Base-by-base conservation (phyloP, 1,140 invertebrate genomes). In the Hermetia illucens region DNA sequence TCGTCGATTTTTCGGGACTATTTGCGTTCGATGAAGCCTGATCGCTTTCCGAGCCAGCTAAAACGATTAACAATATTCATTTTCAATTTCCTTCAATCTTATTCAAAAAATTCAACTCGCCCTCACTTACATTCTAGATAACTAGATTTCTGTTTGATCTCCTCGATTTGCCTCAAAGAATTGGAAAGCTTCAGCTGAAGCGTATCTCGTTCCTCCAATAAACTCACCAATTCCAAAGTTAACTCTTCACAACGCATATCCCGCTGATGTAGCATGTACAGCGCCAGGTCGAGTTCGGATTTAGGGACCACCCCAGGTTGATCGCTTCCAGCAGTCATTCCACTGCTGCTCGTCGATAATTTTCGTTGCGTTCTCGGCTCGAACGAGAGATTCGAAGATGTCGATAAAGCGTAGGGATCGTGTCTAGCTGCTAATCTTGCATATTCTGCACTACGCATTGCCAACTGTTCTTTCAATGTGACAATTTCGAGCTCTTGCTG, bases 171-270 rank as follows among this genome's bases (percentile, higher is more conserved):
- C 25, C 82, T 65, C 20, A 88, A 65, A 1, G 81, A 75, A 53
- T 83, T 82, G 0, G 84, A 88, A 2, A 91, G 53, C 42, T 81
- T 72, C 15, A 89, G 54, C 47, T 89, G 84, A 25, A 90, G 58
- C 0, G 79, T 82, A 53, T 90, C 84, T 38, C 85, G 70, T 55
- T 91, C 86, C 56, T 87, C 84, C 17, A 89, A 59, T 15, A 91
- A 57, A 55, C 82, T 77, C 50, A 81, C 83, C 21, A 91, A 61
- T 59, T 91, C 85, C 43, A 82, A 67, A 0, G 86, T 89, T 30
- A 93, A 65, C 61, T 92, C 86, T 51, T 93, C 87, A 61, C 84
- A 88, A 9, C 83, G 69, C 16, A 90, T 76, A 45, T 92, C 87
- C 45, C 85, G 68, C 46, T 89, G 81, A 59, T 92, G 84, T 17